Base-by-base conservation (phyloP, 2,888 invertebrate genomes). In the Ligdia adustata region DNA sequence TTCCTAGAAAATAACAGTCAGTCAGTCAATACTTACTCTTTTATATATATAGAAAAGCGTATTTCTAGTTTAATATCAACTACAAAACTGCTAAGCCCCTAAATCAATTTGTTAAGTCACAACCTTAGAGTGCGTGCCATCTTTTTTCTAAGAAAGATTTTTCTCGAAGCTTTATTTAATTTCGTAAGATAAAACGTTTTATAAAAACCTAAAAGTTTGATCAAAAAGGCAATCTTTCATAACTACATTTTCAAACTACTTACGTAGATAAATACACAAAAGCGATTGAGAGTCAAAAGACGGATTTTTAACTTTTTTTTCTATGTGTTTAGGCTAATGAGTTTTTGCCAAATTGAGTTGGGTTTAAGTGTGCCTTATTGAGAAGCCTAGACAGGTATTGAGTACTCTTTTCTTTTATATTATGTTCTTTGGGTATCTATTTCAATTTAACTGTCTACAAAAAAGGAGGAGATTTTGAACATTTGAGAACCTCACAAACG, bases 271-370 rank as follows among this genome's bases (percentile, higher is more conserved):
- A 1, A 18, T 18, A 18, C 18, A 18, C n/a, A n/a, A n/a, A 18
- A 18, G 18, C 1, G 18, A 18, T 4, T 1, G 18, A 4, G 6
- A 18, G 18, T 28, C 13, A 24, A 34, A 32, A 28, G 9, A 13
- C n/a, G 28, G 29, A 43, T 43, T n/a, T 27, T 13, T 18, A 18
- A 24, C 15, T 29, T 34, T 27, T 42, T 16, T 34, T 34, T 5
- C 16, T 35, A 22, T 34, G 9, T 43, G 7, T 35, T 22, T 22
- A 43, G 22, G 3, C 12, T 43, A 43, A 43, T 35, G 43, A 43
- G 15, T 29, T 43, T 24, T 2, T 13, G 16, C 9, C 9, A 20
- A 42, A 42, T 28, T 16, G 27, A 27, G 27, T 27, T 27, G 27
- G 5, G 27, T 9, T 9, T 27, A 11, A 11, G 7, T 24, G n/a